A percentile compares a stretch with the other conserved stretches of the same genome.
phyloP scores from a whole-genome alignment of 2,888 invertebrate species.

The Chydorus sphaericus region DNA sequence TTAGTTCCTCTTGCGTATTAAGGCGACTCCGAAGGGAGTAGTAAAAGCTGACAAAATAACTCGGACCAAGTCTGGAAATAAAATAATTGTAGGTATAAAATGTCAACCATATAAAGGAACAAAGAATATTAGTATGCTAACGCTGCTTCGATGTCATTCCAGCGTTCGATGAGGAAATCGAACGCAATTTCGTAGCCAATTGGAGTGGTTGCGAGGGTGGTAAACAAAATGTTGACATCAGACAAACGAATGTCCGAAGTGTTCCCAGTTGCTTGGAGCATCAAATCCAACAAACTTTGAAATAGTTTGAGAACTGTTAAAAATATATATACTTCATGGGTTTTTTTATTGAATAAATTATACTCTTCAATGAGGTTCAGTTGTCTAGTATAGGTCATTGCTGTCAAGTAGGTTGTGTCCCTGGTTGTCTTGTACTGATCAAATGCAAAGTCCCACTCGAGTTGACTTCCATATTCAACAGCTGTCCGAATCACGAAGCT shows the following conservation, averaged over 20 bases:
- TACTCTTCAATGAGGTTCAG: no score
- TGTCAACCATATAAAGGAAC: neutral
- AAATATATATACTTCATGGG: no score
- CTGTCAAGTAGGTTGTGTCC: neutral
- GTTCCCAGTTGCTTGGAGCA: slow-evolving; percentile 50
- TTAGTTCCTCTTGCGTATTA: neutral
- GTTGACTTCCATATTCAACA: neutral
- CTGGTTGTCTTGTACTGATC: neutral
- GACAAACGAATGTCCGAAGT: slow-evolving; percentile 67
- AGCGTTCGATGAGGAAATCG: slow-evolving; percentile 59
- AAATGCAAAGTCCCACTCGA: neutral
- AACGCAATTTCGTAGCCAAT: slow-evolving; percentile 70
- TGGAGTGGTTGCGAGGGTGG: slow-evolving; percentile 54
- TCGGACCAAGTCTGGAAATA: neutral
- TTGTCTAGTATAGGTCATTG: no score
- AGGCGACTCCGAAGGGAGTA: neutral
- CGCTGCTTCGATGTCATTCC: slow-evolving; percentile 54
- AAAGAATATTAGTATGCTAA: slow-evolving; percentile 34
- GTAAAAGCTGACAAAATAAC: neutral
- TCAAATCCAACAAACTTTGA: slow-evolving; percentile 53
- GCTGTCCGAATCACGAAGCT: neutral
- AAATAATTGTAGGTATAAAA: neutral
- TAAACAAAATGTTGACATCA: slow-evolving; percentile 60
- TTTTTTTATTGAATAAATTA: no score
- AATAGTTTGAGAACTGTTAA: neutral